Base-by-base conservation (phyloP, 2,113 vertebrate species). In the Crypturellus undulatus region DNA sequence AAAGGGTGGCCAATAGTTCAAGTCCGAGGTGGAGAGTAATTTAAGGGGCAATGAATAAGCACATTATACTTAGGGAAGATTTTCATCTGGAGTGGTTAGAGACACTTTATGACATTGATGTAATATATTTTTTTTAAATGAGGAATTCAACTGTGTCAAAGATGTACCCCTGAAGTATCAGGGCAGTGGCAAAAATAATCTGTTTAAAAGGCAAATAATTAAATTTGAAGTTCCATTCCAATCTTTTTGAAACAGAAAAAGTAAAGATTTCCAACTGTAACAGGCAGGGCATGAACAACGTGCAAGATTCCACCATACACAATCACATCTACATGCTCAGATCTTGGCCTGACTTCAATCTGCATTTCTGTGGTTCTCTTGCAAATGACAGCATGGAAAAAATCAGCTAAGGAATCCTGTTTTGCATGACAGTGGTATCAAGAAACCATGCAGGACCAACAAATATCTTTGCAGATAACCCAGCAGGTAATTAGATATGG, bases 41-140 rank as follows among this genome's bases (percentile, higher is more conserved):
- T 78, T 43, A 38, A 63, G 3, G 14, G 8, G 12, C 1, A 6
- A 5, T 47, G 24, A 88, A 60, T 6, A 26, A 0, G 0, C 64
- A 68, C 7, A 40, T 7, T 26, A 14, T 25, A 14, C 51, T 82
- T 76, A 82, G 22, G 54, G 36, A n/a, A 69, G 6, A 42, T 72
- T 78, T 76, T 78, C 6, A 69, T 70, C 79, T 63, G 49, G 6
- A 43, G 5, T 49, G 9, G 54, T 43, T 60, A 59, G 91, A 83
- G 21, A 71, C 7, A 59, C 2, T 76, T 92, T 0, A 64, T 7
- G 3, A 77, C 43, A 72, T 68, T 49, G 13, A 59, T 24, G 19
- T 20, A 78, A 84, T 6, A 25, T 9, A 51, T 3, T 15, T 70
- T 71, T 68, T 71, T 92, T 63, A 16, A 90, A 17, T 42, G 10